A percentile compares a stretch with the other conserved stretches of the same genome.
phyloP scores from a whole-genome alignment of 2,113 vertebrate genomes.

The Corythoichthys intestinalis region DNA sequence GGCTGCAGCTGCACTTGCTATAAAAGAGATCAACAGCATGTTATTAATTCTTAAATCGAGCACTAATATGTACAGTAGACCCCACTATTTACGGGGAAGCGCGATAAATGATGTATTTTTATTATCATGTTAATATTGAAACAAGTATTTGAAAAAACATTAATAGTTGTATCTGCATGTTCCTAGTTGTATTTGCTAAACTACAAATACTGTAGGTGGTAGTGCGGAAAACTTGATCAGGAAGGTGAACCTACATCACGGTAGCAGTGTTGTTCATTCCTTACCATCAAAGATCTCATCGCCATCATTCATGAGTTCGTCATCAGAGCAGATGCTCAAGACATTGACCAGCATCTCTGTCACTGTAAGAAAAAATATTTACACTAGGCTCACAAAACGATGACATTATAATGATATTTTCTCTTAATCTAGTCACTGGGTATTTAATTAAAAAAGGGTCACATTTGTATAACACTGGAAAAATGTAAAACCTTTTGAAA shows the following conservation, averaged over 20 bases:
- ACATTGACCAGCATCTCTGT: conserved; percentile 83
- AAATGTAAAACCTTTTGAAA: not conserved
- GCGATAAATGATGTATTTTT: not conserved
- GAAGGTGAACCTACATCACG: not conserved
- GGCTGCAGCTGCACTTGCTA: conserved; percentile 77
- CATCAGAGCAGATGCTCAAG: conserved; percentile 80
- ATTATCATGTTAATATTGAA: too few species aligned
- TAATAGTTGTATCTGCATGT: too few species aligned
- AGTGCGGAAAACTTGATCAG: not conserved
- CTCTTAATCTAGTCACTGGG: not conserved
- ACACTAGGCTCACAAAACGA: conserved; percentile 1
- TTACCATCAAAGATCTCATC: conserved; percentile 79
- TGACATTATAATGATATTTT: not conserved
- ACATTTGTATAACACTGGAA: not conserved
- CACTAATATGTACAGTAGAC: not conserved
- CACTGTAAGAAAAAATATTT: conserved; percentile 55
- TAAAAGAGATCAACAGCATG: conserved; percentile 1
- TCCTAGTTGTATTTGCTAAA: too few species aligned
- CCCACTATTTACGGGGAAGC: too few species aligned
- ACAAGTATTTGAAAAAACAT: too few species aligned
- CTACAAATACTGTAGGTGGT: too few species aligned
- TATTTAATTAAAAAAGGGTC: not conserved
- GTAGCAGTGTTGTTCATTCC: not conserved
- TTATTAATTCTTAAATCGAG: not conserved
- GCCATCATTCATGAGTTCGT: conserved; percentile 78